Base-by-base conservation (phyloP, 35 echinoderm and acorn worm genomes). In the Lytechinus pictus region DNA sequence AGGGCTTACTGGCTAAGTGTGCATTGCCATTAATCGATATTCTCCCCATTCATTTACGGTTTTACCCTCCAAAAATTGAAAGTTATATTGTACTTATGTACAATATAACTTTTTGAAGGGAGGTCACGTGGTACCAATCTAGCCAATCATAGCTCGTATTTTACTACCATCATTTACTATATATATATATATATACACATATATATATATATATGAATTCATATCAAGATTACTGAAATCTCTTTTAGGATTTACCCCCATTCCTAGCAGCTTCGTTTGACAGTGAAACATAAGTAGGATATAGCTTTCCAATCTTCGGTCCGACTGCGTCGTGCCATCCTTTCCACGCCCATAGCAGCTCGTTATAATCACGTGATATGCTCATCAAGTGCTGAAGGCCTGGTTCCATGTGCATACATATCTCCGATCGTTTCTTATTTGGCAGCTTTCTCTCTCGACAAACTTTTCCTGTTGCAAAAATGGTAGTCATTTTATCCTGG, bases 311-410 rank as follows among this genome's bases (percentile, higher is more conserved):
- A 13, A 99, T 98, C 33, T 95, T 24, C 19, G 91, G 93, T 0
- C 98, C 98, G 7, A 99, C 98, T 8, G 94, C 96, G 91, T 98
- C 97, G 33, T 95, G 87, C 97, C 97, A 98, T 10, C 94, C 89
- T 92, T 98, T 94, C 97, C 97, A 98, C 16, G 95, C 97, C 95
- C 95, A 97, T 33, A 96, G 27, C 58, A 98, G 61, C 55, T 97
- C 94, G 29, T 98, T 94, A 86, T 98, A 97, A 33, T 98, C 96
- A 72, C 96, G 93, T 51, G 96, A 97, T n/a, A 27, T 61, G 27
- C 93, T 12, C 96, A 98, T 94, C 8, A 98, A 79, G 52, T 95
- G 27, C 2, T 90, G 94, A 29, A 98, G 86, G 86, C 60, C 97
- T 86, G 79, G 98, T 96, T 99, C 97, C 52, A 99, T 54, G 10